Conservation (phyloP, 1,140 invertebrate genomes). For the Philotrypesis tridentata region DNA sequence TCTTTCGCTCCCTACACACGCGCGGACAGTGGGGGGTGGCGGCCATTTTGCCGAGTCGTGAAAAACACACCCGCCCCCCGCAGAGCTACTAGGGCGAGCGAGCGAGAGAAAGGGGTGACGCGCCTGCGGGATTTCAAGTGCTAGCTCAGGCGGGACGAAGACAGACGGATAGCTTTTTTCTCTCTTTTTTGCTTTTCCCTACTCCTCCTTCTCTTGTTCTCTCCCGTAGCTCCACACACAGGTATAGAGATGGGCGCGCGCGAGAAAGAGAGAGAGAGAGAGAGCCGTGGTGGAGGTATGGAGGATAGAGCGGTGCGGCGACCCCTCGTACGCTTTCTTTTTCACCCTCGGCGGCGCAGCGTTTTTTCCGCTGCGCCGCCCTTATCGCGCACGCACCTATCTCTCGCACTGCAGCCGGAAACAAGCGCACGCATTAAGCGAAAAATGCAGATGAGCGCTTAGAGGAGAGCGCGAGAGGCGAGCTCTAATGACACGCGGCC, state of each 20-base stretch:
- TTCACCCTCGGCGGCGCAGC: constrained; percentile 45
- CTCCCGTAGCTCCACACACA: not conserved
- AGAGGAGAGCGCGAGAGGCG: not conserved
- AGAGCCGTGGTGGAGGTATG: no score
- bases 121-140: constrained; percentile 44
- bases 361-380: not conserved
- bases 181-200: constrained; percentile 52
- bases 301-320: not conserved
- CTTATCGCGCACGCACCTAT: not conserved
- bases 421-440: constrained; percentile 65
- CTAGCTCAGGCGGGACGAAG: constrained; percentile 56
- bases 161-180: constrained; percentile 12
- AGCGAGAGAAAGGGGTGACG: constrained; percentile 41
- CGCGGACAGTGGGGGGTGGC: constrained; percentile 66
- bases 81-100: constrained; percentile 62
- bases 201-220: not conserved
- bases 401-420: not conserved
- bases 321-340: constrained; percentile 42
- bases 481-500: constrained; percentile 32
- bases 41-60: constrained; percentile 73
- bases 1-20: not conserved
- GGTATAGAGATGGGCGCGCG: no score
- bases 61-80: constrained; percentile 73
- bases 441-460: constrained; percentile 64
- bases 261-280: no score